Percentiles rank a stretch among this genome's conserved stretches.
phyloP scores from a whole-genome alignment of 2,797 vertebrate species.

The Ctenopoma multispine region DNA sequence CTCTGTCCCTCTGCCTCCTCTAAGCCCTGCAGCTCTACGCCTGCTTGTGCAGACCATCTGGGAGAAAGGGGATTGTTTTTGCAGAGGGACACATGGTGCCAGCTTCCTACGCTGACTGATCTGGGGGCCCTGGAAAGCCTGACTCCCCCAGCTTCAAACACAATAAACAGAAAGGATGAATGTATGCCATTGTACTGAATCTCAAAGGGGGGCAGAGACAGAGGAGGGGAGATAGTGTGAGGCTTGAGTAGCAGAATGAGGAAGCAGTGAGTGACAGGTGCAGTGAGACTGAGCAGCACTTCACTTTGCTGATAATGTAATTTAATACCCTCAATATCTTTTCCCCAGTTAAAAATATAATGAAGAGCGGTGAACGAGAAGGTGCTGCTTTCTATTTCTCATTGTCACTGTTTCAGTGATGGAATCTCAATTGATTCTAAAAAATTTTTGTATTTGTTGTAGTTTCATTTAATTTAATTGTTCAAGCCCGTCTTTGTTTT shows the following conservation, averaged over 20 bases:
- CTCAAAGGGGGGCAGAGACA: background rate
- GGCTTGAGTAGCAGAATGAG: background rate
- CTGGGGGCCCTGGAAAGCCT: slow-evolving; percentile 46
- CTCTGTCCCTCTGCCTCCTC: slow-evolving; percentile 9
- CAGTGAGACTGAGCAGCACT: background rate
- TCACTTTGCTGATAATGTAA: too few relatives aligned
- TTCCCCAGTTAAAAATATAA: background rate
- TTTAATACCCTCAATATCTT: background rate
- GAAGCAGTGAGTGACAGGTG: background rate
- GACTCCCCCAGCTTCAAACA: slow-evolving; percentile 45
- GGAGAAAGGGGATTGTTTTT: slow-evolving; percentile 56
- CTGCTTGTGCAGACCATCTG: slow-evolving; percentile 56
- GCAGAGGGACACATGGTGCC: slow-evolving; percentile 39
- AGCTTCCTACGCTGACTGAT: slow-evolving; percentile 60
- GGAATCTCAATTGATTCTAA: too few relatives aligned
- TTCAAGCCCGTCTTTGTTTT: too few relatives aligned
- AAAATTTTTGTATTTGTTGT: too few relatives aligned
- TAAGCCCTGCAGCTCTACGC: slow-evolving; percentile 52
- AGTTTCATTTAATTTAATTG: too few relatives aligned
- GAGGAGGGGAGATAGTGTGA: too few relatives aligned
- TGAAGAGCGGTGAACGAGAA: background rate
- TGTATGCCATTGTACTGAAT: slow-evolving; percentile 41
- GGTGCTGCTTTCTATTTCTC: too few relatives aligned
- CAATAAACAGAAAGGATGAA: slow-evolving; percentile 55
- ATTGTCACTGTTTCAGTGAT: background rate